Conservation (phyloP, 35 echinoderm and acorn worm genomes). For the Anneissia japonica region DNA sequence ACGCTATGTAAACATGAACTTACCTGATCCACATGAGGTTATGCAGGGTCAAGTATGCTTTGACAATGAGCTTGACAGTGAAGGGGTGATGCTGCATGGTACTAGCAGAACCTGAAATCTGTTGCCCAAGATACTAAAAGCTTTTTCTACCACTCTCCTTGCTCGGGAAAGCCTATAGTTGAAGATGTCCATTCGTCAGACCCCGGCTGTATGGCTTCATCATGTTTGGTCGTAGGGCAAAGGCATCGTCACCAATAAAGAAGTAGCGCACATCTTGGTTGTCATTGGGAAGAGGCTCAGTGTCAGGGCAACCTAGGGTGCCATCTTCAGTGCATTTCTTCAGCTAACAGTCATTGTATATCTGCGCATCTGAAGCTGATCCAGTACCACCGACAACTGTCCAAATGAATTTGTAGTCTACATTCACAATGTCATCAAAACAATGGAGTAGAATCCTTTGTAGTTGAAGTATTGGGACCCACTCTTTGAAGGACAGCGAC, state of each 20-base stretch:
- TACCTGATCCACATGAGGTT: constrained; percentile 21
- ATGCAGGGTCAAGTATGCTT: constrained; percentile 21
- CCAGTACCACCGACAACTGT: constrained; percentile 20
- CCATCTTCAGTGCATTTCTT: background rate
- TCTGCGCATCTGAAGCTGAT: constrained; percentile 16
- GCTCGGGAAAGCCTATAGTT: constrained; percentile 34
- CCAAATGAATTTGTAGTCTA: constrained; percentile 39
- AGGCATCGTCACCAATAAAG: constrained; percentile 29
- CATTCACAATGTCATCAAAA: constrained; percentile 18
- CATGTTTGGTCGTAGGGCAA: constrained; percentile 9
- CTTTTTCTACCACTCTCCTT: constrained; percentile 16
- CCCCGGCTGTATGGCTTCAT: constrained; percentile 16
- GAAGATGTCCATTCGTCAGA: constrained; percentile 8
- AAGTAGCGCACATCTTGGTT: constrained; percentile 6
- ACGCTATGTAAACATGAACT: background rate
- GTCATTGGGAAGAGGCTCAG: constrained; percentile 34
- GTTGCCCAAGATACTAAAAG: constrained; percentile 25
- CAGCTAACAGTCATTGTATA: background rate
- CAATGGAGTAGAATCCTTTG: constrained; percentile 48
- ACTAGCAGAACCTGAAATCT: constrained; percentile 19
- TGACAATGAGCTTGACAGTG: background rate
- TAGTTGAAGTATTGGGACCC: constrained; percentile 55
- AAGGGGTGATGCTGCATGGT: background rate
- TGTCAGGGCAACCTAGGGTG: constrained; percentile 14
- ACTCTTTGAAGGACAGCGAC: constrained; percentile 30